Percentiles rank a stretch among this genome's conserved stretches.
These are phyloP conservation scores for Blera fallax DNA, from an alignment of 2,888 invertebrate species.

Conservation along the genomic window DNA sequence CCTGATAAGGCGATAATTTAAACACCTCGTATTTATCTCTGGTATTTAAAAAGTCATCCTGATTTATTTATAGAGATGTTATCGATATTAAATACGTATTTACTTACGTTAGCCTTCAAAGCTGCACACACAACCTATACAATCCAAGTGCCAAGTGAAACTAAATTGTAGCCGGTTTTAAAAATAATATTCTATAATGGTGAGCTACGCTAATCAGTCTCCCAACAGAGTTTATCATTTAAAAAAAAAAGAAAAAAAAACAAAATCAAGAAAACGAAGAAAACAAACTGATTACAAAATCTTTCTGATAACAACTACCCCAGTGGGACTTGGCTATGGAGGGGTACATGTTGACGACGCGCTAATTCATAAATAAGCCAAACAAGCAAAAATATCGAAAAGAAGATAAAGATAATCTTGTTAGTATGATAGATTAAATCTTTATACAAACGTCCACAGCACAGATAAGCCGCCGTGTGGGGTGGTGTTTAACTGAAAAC, in stretches of 20 bases:
- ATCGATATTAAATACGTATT: not conserved
- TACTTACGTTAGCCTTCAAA: constrained; percentile 9
- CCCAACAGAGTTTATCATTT: constrained; percentile 48
- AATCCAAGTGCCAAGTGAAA: constrained; percentile 44
- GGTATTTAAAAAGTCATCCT: not conserved
- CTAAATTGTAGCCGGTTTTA: constrained; percentile 41
- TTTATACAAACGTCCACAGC: not conserved
- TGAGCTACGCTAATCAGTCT: constrained; percentile 32
- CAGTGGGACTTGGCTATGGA: not conserved
- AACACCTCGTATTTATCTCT: not conserved
- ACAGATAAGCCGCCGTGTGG: constrained; percentile 7
- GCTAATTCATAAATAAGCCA: not conserved
- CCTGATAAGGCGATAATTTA: not conserved
- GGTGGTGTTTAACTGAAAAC: not conserved
- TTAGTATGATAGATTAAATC: not conserved
- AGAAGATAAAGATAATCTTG: constrained; percentile 5
- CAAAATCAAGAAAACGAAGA: constrained; percentile 14
- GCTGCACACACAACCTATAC: constrained; percentile 18
- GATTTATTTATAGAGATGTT: constrained; percentile 15
- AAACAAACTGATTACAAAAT: constrained; percentile 57
- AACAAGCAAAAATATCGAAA: constrained; percentile 5
- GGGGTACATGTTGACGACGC: not conserved
- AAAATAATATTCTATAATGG: constrained; percentile 20
- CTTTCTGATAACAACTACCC: constrained; percentile 32
- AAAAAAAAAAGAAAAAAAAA: not conserved